Conservation (phyloP, 1,140 invertebrate genomes). For the Lepidurus packardi region DNA sequence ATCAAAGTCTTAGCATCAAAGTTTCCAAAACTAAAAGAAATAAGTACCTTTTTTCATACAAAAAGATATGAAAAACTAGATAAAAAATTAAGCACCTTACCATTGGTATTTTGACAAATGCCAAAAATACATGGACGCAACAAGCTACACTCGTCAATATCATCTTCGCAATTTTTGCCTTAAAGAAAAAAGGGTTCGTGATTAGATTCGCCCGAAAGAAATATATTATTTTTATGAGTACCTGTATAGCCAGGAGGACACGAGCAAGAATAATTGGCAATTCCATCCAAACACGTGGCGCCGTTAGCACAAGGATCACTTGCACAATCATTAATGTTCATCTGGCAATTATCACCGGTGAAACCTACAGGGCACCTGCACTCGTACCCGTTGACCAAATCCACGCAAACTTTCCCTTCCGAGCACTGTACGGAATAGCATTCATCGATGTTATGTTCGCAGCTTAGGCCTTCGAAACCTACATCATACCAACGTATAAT, state of each 20-base stretch:
- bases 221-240: constrained; percentile 57
- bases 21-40: not conserved
- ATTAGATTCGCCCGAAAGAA: constrained; percentile 31
- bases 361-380: constrained; percentile 74
- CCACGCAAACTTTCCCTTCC: constrained; percentile 57
- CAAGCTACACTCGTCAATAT: constrained; percentile 70
- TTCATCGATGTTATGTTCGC: constrained; percentile 55
- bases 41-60: not conserved
- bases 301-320: constrained; percentile 52
- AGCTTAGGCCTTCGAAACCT: constrained; percentile 45
- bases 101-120: constrained; percentile 66
- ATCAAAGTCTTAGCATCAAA: not conserved
- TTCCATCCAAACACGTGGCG: constrained; percentile 56
- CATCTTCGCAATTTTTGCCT: constrained; percentile 63
- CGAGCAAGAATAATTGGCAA: constrained; percentile 71
- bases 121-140: constrained; percentile 66
- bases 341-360: constrained; percentile 64
- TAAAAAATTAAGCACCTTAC: constrained; percentile 35
- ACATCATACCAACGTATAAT: not conserved
- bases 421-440: constrained; percentile 62
- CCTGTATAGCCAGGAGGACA: constrained; percentile 72
- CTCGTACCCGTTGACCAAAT: constrained; percentile 59
- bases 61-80: not conserved
- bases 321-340: constrained; percentile 54
- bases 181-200: constrained; percentile 38